Base-by-base conservation (phyloP, 64 coral and sea anemone genomes). In the Stylophora pistillata region DNA sequence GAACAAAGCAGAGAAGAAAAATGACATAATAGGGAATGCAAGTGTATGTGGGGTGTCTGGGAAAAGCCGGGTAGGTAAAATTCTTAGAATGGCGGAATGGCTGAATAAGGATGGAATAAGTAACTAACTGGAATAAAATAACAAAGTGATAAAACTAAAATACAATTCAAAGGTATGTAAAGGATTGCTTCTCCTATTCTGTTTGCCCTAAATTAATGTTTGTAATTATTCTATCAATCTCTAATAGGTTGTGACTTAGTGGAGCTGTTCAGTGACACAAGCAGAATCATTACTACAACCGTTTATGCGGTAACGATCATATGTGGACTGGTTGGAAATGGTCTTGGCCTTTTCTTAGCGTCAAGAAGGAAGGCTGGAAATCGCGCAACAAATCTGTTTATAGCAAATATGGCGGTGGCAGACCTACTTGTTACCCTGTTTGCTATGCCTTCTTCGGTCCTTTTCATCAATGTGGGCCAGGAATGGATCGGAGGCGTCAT, bases 371-470 rank as follows among this genome's bases (percentile, higher is more conserved):
- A 78, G 87, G 55, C 76, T 9, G 68, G 58, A 53, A 93, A 93
- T 28, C 65, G 80, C 15, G 59, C 73, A 9, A 73, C 88, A 30
- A 79, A 82, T 27, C 74, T 88, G 23, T 58, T 93, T 20, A 84
- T 93, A 13, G 55, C 66, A 9, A 93, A 93, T 86, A 87, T 93
- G 71, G 91, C 91, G 12, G 41, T 72, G 28, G 91, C 91, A 29
- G 91, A 93, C 77, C 27, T 93, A n/a, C 65, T 93, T 12, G 78
- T 76, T 3, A 89, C 74, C 20, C 7, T 89, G 13, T 76, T 68
- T 18, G 71, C 78, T 13, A 89, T 93, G 86, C 86, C 91, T 0
- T 41, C 56, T 30, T 9, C 60, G 4, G 23, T 89, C 5, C 31
- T 27, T 25, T 93, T 65, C 28, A 68, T 89, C 3, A 66, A 89